A percentile compares a stretch with the other conserved stretches of the same genome.
These are phyloP conservation scores for Drepana falcataria DNA, from an alignment of 2,888 invertebrate genomes.

Conservation along the genomic window DNA sequence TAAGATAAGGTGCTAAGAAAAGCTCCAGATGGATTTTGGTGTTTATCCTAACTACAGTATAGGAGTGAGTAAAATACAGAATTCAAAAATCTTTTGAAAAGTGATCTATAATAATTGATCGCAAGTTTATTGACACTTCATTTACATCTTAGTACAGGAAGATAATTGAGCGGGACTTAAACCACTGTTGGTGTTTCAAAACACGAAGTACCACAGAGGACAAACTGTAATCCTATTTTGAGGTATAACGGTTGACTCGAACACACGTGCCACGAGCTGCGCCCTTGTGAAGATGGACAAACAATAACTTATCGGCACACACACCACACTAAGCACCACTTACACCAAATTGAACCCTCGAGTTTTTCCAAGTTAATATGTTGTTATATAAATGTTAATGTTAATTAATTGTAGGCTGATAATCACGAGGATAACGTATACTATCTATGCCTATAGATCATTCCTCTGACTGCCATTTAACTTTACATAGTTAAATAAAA, in stretches of 20 bases:
- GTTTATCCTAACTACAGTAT: neutral
- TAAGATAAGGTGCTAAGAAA: conserved; percentile 7
- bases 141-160: too few species aligned
- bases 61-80: neutral
- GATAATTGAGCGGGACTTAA: too few species aligned
- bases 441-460: too few species aligned
- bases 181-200: conserved; percentile 16
- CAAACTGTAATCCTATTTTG: conserved; percentile 49
- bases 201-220: conserved; percentile 41
- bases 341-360: too few species aligned
- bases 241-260: conserved; percentile 23
- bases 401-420: too few species aligned
- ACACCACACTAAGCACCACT: conserved; percentile 7
- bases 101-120: too few species aligned
- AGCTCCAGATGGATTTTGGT: neutral
- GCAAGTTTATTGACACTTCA: too few species aligned
- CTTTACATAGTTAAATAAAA: too few species aligned
- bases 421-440: too few species aligned
- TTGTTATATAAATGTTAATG: too few species aligned
- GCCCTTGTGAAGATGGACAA: conserved; percentile 25
- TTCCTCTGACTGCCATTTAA: too few species aligned
- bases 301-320: conserved; percentile 40
- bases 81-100: neutral
- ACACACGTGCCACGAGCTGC: conserved; percentile 4
- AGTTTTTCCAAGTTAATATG: too few species aligned